Evolutionary conservation across 2,113 vertebrate species (phyloP), one percentile per base, ranked within the genome.

Genomic region (Caranx ignobilis): DNA sequence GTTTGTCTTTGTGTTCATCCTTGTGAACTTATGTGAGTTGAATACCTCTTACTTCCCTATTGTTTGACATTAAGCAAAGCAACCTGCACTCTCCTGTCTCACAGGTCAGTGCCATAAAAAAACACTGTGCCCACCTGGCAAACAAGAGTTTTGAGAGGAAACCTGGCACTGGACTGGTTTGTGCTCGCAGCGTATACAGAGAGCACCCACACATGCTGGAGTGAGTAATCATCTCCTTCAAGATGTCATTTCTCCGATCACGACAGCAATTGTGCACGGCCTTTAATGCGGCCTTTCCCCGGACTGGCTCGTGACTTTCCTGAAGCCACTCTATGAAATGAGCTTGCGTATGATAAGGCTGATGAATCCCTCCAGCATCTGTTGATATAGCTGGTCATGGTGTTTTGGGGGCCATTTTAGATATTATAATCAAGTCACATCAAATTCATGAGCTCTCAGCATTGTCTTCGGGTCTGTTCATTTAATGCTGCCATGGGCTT

Each of bases 401-500:
- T 86, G 66, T 91, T 89, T 77, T 76, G 75, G 72, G 69, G 43
- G 50, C 26, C 75, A 69, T 86, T 89, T 75, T 56, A 59, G 68
- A 84, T 87, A 83, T 86, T 52, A 68, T 85, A 85, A 87, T 92
- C 83, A 83, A 85, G 81, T 71, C 66, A 21, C 86, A 81, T 87
- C 83, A 82, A 70, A 81, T 87, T 81, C 72, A 35, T 11, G 87
- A 76, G 73, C 86, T 75, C 59, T 81, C 64, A 37, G 68, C 34
- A 62, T 86, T 79, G 87, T 89, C 88, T 91, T 47, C 73, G 19
- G 83, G 89, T 64, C 74, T 81, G 86, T 79, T 91, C 85, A 83
- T 92, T 90, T 88, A 88, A 76, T 87, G 80, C 61, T 1, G 73
- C 87, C 87, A 76, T 67, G 64, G 85, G 90, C 83, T 88, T 85